These are phyloP conservation scores for Dipodomys ordii DNA, from an alignment of 2,113 vertebrate genomes.

Conservation along the genomic window DNA sequence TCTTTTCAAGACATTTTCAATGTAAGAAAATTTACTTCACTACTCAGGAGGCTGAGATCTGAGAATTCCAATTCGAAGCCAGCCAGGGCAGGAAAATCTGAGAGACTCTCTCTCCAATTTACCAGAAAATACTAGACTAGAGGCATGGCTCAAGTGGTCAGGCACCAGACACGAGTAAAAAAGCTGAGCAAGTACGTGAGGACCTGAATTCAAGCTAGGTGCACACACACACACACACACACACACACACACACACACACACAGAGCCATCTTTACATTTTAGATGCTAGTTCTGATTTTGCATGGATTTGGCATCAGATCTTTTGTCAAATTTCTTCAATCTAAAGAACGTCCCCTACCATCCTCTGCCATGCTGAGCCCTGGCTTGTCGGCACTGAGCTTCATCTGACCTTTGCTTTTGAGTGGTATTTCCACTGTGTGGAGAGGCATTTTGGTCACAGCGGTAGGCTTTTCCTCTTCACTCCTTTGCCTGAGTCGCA, in stretches of 20 bases:
- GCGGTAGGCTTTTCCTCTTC: background rate
- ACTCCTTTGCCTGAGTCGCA: background rate
- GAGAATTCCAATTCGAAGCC: no score
- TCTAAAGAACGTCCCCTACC: background rate
- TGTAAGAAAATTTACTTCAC: background rate
- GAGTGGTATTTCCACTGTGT: background rate
- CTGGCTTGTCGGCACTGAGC: background rate
- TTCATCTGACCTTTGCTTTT: constrained; percentile 24
- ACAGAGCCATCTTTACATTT: background rate
- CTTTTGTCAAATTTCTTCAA: background rate
- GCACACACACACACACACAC: no score
- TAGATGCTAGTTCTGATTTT: background rate
- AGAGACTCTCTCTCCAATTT: no score
- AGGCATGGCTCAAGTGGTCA: no score
- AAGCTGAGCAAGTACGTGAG: no score
- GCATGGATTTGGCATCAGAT: background rate
- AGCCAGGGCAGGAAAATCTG: no score
- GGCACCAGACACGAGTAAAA: no score
- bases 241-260: no score
- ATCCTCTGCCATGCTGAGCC: background rate
- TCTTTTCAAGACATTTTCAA: background rate
- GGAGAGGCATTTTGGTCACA: background rate
- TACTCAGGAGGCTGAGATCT: no score
- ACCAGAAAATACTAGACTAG: no score
- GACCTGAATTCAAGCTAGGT: no score